Conservation (phyloP, 2,797 vertebrate genomes). For the Lophura swinhoii region DNA sequence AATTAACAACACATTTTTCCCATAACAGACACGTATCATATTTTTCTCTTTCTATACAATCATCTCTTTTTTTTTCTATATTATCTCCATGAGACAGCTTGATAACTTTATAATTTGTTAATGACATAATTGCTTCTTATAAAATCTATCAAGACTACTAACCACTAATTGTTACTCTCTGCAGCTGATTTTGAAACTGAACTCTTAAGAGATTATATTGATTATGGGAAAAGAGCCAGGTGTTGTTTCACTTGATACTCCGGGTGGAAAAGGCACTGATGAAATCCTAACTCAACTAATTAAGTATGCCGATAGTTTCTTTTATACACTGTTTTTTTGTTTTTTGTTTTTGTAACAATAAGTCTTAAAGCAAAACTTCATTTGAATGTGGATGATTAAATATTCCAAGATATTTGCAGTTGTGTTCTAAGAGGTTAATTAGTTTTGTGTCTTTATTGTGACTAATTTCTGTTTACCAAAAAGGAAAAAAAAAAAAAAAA, state of each 20-base stretch:
- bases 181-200: slow-evolving; percentile 54
- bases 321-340: background rate
- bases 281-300: background rate
- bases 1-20: slow-evolving; percentile 46
- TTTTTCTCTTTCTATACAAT: slow-evolving; percentile 31
- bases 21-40: background rate
- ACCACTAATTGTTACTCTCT: slow-evolving; percentile 65
- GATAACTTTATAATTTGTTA: slow-evolving; percentile 74
- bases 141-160: slow-evolving; percentile 59
- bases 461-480: background rate
- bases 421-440: background rate
- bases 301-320: background rate
- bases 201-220: slow-evolving; percentile 52
- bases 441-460: background rate
- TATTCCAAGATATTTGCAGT: background rate
- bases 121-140: slow-evolving; percentile 74
- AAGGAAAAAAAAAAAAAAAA: too few species aligned
- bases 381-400: background rate
- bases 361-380: background rate
- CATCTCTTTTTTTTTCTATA: slow-evolving; percentile 24
- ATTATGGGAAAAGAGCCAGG: slow-evolving; percentile 50
- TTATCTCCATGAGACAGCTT: slow-evolving; percentile 56
- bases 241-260: background rate
- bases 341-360: background rate
- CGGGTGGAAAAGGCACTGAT: background rate